Percentiles rank a stretch among this genome's conserved stretches.
Evolutionary conservation across 2,113 vertebrate genomes (phyloP).

Genomic region (Alectura lathami): DNA sequence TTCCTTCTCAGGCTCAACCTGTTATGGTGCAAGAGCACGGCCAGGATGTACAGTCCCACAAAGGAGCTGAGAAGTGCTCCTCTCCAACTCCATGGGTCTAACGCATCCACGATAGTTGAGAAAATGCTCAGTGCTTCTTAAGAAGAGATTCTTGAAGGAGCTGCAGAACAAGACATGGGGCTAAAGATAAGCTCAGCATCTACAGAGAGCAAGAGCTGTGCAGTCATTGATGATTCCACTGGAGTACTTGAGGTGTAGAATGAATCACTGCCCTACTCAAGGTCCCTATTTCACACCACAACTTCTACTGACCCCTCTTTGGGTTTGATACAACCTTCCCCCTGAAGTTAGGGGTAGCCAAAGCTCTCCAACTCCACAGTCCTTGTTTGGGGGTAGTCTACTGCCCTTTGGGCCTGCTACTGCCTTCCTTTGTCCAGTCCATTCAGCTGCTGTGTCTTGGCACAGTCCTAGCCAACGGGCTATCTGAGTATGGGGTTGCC

Average conservation of each 20-base stretch:
- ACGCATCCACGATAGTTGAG: fast-evolving
- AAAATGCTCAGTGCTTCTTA: neutral
- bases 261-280: neutral
- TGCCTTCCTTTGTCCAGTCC: neutral
- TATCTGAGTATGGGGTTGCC: neutral
- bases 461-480: neutral
- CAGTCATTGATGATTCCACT: neutral
- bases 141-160: neutral
- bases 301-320: neutral
- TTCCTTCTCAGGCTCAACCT: neutral
- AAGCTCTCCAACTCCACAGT: too few species aligned
- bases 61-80: neutral
- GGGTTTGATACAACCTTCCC: neutral
- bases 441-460: neutral
- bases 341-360: neutral
- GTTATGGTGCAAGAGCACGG: fast-evolving
- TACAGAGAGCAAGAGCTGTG: neutral
- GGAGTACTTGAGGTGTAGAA: neutral
- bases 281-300: neutral
- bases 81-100: neutral
- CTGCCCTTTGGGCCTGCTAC: neutral
- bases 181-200: neutral
- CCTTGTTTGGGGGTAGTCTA: neutral
- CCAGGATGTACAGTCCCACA: neutral
- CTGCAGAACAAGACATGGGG: neutral